A percentile compares a stretch with the other conserved stretches of the same genome.
Conservation (phyloP, 2,113 vertebrate species). For the Bubo bubo region DNA sequence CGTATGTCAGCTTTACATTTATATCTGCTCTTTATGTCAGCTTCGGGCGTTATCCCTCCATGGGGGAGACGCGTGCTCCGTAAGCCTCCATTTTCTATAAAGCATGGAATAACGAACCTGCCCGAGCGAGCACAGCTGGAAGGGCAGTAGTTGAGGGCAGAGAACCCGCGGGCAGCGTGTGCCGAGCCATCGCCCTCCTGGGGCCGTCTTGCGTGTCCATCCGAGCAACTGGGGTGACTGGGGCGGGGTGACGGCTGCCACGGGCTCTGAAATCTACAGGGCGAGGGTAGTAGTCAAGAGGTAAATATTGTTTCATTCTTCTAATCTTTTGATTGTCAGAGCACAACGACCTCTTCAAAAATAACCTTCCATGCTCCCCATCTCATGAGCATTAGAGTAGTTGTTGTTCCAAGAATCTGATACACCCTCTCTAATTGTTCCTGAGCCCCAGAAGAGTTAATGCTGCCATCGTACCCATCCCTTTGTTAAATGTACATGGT, state of each 20-base stretch:
- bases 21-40: rapidly evolving
- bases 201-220: rapidly evolving
- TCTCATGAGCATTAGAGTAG: rapidly evolving
- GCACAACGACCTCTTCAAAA: not conserved
- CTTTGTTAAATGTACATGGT: rapidly evolving
- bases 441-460: rapidly evolving
- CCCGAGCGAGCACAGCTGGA: rapidly evolving
- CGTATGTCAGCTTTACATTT: rapidly evolving
- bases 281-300: not conserved
- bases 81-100: not conserved
- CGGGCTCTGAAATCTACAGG: not conserved
- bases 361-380: not conserved
- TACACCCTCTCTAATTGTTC: not conserved
- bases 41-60: not conserved
- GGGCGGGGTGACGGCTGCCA: rapidly evolving
- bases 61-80: too few relatives aligned
- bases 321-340: not conserved
- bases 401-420: not conserved
- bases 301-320: too few relatives aligned
- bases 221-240: rapidly evolving
- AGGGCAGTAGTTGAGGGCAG: not conserved
- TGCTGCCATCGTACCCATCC: rapidly evolving
- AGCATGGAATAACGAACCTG: not conserved
- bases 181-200: not conserved
- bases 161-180: not conserved